Evolutionary conservation across 2,113 vertebrate species (phyloP).

Genomic region (Cheirogaleus medius): DNA sequence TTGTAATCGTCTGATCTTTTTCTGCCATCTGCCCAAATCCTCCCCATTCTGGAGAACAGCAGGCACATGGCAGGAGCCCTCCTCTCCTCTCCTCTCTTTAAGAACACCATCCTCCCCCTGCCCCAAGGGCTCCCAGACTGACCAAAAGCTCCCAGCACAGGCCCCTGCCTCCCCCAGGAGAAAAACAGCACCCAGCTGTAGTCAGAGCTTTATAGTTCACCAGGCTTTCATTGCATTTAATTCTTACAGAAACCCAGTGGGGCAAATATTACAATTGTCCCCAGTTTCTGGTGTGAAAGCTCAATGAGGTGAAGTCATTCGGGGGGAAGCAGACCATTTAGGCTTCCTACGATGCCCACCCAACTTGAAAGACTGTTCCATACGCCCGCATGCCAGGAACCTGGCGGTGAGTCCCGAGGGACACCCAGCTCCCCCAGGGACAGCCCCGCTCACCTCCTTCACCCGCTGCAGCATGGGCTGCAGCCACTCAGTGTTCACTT

Average conservation of each 20-base stretch:
- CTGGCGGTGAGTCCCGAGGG: accelerated
- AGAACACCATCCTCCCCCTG: not conserved
- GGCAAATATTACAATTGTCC: not conserved
- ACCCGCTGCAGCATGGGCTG: conserved; percentile 98
- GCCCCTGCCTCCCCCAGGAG: not conserved
- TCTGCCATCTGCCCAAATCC: not conserved
- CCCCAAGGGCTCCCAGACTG: not conserved
- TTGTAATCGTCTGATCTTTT: not conserved
- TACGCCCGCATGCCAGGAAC: accelerated
- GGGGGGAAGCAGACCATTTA: not conserved
- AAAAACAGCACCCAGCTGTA: not conserved
- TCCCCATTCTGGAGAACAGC: not conserved
- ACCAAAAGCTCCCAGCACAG: not conserved
- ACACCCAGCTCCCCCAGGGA: not conserved
- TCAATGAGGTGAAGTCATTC: not conserved
- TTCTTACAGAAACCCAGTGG: not conserved
- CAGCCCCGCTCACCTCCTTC: conserved; percentile 89
- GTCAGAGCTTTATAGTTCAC: not conserved
- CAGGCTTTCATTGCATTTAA: not conserved
- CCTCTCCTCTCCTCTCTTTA: not conserved
- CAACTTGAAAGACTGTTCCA: not conserved
- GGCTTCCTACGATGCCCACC: not conserved
- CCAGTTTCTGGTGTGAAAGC: not conserved
- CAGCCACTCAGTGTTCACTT: conserved; percentile 97
- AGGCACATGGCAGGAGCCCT: not conserved